Base-by-base conservation (phyloP, 2,888 invertebrate species). In the Limenitis camilla region DNA sequence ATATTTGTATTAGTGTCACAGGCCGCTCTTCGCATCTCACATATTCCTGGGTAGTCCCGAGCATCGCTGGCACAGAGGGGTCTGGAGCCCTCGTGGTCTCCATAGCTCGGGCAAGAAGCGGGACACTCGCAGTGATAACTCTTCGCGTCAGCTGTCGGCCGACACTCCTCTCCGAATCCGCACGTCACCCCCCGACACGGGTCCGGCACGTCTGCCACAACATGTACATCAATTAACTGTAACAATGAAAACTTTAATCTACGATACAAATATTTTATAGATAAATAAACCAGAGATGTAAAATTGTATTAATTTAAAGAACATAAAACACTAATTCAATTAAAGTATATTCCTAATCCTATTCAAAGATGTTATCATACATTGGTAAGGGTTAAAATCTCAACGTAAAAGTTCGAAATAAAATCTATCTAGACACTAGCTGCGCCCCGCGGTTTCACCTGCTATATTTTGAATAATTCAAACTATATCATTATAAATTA, bases 1-100 rank as follows among this genome's bases (percentile, higher is more conserved):
- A 96, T 92, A 74, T 94, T 93, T 58, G 90, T 88, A 61, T 91
- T 91, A 51, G 90, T 88, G 53, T 90, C 89, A 81, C 97, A 97
- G 8, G 96, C 93, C 44, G 92, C 91, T 61, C 92, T 89, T 66
- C 93, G 91, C 83, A 97, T 89, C 74, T 95, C 93, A 86, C 97
- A 97, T 64, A 94, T 92, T 71, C 94, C 95, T 53, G 90, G 90
- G 78, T 97, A 97, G 74, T 96, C 95, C 58, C 90, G 87, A 6
- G 94, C 95, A 82, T 97, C 95, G 69, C 92, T 88, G 75, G 95
- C 94, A 78, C 96, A 96, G 42, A 96, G 91, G 1, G 94, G 92
- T 49, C 91, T 87, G 33, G 94, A 93, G 54, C 92, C 93, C 61
- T 92, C 90, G 81, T 93, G 94, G 82, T 96, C 95, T 5, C 95